Conservation (phyloP, 2,113 vertebrate genomes). For the Ophthalmotilapia sp. region DNA sequence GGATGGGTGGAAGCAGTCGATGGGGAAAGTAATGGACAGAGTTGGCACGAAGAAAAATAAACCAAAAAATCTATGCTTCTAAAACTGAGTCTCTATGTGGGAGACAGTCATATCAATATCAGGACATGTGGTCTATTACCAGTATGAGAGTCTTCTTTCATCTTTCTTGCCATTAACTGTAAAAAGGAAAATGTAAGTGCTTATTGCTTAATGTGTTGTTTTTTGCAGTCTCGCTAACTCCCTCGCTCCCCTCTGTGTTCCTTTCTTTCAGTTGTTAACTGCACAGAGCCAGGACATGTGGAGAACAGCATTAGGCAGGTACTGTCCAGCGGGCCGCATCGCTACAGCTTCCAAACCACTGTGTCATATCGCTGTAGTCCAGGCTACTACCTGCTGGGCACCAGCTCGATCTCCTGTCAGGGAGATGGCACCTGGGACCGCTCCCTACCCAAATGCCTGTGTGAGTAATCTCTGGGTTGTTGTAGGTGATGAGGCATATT, state of each 20-base stretch:
- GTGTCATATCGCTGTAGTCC: constrained; percentile 91
- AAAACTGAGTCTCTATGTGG: neutral
- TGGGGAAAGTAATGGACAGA: neutral
- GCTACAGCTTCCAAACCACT: constrained; percentile 89
- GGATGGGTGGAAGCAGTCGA: neutral
- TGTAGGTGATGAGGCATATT: neutral
- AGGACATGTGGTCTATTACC: neutral
- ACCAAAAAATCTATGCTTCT: neutral
- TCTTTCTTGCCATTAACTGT: neutral
- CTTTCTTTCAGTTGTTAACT: constrained; percentile 85
- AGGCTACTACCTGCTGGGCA: constrained; percentile 90
- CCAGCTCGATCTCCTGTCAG: constrained; percentile 89
- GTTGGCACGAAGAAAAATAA: neutral
- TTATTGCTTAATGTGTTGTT: neutral
- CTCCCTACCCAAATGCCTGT: constrained; percentile 86
- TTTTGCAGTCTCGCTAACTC: neutral
- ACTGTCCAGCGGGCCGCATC: constrained; percentile 80
- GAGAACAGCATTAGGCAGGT: constrained; percentile 88
- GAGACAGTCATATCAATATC: neutral
- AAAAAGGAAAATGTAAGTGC: neutral
- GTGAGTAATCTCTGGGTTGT: constrained; percentile 74
- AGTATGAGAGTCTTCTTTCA: neutral
- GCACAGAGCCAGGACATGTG: constrained; percentile 90
- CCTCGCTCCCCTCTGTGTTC: neutral
- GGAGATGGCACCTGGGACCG: constrained; percentile 96